These are phyloP conservation scores for Zalophus californianus DNA, from an alignment of 2,797 vertebrate genomes.

Conservation along the genomic window DNA sequence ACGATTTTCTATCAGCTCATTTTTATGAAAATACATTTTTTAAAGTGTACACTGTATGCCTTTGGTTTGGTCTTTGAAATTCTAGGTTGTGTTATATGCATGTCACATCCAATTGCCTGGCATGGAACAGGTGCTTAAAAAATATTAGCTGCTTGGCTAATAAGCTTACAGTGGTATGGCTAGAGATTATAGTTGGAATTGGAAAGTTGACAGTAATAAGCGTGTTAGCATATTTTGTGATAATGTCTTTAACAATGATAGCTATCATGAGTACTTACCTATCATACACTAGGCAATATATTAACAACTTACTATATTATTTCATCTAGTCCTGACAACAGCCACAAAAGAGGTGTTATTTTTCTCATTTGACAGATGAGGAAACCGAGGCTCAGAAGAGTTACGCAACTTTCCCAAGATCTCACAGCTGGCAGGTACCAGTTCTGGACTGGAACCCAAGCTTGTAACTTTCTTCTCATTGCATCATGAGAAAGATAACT, in stretches of 20 bases:
- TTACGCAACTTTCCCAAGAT: neutral
- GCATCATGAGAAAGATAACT: neutral
- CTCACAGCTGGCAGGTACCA: neutral
- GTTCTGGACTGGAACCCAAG: neutral
- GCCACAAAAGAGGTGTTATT: neutral
- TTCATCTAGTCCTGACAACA: neutral
- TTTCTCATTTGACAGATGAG: constrained; percentile 13
- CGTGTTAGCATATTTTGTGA: constrained; percentile 10
- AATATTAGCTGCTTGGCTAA: constrained; percentile 25
- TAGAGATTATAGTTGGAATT: constrained; percentile 22
- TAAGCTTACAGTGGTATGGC: neutral
- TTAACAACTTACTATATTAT: neutral
- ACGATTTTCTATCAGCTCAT: neutral
- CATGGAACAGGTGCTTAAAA: neutral
- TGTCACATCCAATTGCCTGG: neutral
- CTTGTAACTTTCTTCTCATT: constrained; percentile 1
- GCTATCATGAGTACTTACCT: neutral
- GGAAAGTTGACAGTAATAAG: neutral
- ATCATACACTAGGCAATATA: neutral
- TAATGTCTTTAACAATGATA: constrained; percentile 8
- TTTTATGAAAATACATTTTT: constrained; percentile 35
- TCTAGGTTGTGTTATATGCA: neutral
- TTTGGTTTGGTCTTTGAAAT: constrained; percentile 41
- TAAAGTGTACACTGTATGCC: neutral
- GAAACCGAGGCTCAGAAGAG: constrained; percentile 10